Conservation (phyloP, 2,113 vertebrate species). For the Thinocorus orbignyianus region DNA sequence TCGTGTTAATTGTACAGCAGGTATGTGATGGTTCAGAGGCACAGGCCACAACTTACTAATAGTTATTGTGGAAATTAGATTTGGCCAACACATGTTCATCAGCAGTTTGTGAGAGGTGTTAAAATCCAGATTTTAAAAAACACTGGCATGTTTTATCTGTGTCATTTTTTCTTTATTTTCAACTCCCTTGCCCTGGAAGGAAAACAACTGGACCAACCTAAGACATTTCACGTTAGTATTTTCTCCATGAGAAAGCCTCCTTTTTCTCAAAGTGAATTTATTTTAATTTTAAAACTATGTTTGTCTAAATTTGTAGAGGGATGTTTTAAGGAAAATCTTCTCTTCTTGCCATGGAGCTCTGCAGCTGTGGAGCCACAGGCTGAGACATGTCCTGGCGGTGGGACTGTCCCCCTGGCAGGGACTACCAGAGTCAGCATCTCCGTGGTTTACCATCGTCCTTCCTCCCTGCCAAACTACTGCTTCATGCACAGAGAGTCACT, state of each 20-base stretch:
- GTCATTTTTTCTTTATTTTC: not conserved
- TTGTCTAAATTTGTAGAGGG: not conserved
- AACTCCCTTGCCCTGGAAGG: not conserved
- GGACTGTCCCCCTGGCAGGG: not conserved
- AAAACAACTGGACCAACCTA: not conserved
- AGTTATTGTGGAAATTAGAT: not conserved
- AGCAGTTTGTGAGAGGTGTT: not conserved
- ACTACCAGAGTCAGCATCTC: not conserved
- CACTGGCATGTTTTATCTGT: not conserved
- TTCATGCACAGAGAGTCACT: not conserved
- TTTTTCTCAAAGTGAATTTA: not conserved
- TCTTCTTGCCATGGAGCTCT: not conserved
- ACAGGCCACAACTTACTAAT: not conserved
- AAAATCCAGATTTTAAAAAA: not conserved
- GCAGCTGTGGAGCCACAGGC: not conserved
- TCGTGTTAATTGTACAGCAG: not conserved
- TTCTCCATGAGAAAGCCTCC: not conserved
- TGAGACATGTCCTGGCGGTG: not conserved
- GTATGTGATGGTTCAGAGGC: not conserved
- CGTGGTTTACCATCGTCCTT: not conserved
- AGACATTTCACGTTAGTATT: not conserved
- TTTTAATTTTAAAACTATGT: not conserved
- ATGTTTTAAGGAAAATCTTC: not conserved
- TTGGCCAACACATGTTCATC: not conserved
- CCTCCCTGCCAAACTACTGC: not conserved